phyloP scores from a whole-genome alignment of 2,888 invertebrate genomes.

The Monoplex corrugatus region DNA sequence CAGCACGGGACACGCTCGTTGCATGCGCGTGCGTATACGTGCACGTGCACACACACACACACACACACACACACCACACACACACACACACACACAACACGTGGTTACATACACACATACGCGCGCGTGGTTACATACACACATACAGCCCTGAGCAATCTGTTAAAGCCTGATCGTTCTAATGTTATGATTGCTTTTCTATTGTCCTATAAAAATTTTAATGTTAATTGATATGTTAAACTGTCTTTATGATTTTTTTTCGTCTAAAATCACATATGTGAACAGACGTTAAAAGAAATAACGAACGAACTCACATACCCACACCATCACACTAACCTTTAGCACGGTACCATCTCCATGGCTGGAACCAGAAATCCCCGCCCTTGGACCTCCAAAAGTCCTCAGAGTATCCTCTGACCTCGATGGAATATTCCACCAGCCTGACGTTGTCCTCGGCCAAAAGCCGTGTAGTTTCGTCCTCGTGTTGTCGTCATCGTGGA shows the following conservation, averaged over 20 bases:
- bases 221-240: too few species aligned
- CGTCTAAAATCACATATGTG: background rate
- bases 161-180: too few species aligned
- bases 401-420: background rate
- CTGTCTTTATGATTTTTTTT: too few species aligned
- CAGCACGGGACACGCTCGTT: too few species aligned
- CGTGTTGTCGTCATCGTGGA: background rate
- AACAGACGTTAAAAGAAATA: background rate
- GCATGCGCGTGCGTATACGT: too few species aligned
- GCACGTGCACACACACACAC: too few species aligned
- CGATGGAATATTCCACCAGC: slow-evolving; percentile 30
- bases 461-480: background rate
- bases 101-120: background rate
- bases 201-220: too few species aligned
- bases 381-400: slow-evolving; percentile 21
- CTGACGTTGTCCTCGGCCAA: background rate
- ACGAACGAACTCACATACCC: too few species aligned
- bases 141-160: background rate
- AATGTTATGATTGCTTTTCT: too few species aligned
- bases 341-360: background rate
- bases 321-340: background rate
- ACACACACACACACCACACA: too few species aligned
- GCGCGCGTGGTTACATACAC: background rate
- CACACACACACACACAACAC: too few species aligned
- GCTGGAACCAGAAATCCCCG: slow-evolving; percentile 7